Percentiles rank a stretch among this genome's conserved stretches.
These are phyloP conservation scores for Stichodactyla mertensii DNA, from an alignment of 64 coral and sea anemone genomes.

Conservation along the genomic window DNA sequence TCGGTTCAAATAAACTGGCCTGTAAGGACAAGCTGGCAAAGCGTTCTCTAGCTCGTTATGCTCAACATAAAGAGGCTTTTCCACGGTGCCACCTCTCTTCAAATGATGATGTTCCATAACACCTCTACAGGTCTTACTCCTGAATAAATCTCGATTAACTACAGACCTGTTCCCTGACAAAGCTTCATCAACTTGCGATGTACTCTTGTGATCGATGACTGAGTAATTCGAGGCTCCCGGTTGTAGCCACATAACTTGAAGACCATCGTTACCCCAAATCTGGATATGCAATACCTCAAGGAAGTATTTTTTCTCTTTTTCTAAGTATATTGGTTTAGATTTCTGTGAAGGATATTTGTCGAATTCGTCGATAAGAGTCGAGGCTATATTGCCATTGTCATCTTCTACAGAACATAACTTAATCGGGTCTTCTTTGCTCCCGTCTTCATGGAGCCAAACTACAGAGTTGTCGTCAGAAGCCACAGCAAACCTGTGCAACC, in stretches of 20 bases:
- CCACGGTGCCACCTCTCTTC: not conserved
- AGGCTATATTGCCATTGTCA: not conserved
- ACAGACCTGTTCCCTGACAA: not conserved
- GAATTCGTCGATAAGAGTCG: not conserved
- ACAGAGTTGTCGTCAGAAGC: conserved; percentile 45
- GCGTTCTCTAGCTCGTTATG: conserved; percentile 1
- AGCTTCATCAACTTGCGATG: not conserved
- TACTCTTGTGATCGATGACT: not conserved
- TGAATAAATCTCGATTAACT: not conserved
- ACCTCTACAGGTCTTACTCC: not conserved
- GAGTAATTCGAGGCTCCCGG: conserved; percentile 10
- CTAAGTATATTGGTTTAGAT: conserved; percentile 27
- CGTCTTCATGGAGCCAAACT: conserved; percentile 41
- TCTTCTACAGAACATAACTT: conserved; percentile 23
- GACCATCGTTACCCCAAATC: not conserved
- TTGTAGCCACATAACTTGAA: conserved; percentile 43
- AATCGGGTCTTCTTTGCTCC: conserved; percentile 1
- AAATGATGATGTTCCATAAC: not conserved
- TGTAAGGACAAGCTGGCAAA: conserved; percentile 38
- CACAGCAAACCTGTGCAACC: conserved; percentile 42
- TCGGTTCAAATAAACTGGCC: conserved; percentile 26
- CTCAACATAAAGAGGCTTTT: not conserved
- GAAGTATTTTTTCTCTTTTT: conserved; percentile 25
- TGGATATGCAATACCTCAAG: conserved; percentile 47
- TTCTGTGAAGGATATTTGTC: not conserved